A percentile compares a stretch with the other conserved stretches of the same genome.
Conservation (phyloP, 2,113 vertebrate genomes). For the Mesitornis unicolor region DNA sequence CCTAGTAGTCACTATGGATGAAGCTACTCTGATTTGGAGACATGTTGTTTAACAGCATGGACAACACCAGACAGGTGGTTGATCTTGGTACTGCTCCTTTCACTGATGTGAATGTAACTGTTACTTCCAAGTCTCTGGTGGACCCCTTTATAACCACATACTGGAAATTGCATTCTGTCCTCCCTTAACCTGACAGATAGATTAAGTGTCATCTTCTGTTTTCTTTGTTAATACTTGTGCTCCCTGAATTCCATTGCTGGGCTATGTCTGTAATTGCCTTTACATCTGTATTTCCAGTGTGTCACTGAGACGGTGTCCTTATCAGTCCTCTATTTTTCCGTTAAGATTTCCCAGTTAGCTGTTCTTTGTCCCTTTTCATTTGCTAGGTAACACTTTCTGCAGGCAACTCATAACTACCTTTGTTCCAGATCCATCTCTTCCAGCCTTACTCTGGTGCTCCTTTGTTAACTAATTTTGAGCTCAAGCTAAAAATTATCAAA, state of each 20-base stretch:
- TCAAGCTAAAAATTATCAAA: background rate
- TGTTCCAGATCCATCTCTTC: background rate
- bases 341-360: background rate
- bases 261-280: background rate
- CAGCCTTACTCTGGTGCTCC: background rate
- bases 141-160: background rate
- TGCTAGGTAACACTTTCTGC: background rate
- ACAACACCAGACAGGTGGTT: background rate
- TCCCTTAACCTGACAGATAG: background rate
- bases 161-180: background rate
- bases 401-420: background rate
- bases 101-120: background rate
- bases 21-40: background rate
- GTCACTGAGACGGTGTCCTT: background rate
- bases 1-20: background rate
- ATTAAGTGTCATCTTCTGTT: background rate
- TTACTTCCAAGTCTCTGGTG: background rate
- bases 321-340: background rate
- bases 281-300: background rate
- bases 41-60: background rate
- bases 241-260: background rate
- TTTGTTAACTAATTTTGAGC: background rate
- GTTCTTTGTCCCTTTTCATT: background rate
- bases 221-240: background rate
- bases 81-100: background rate